Evolutionary conservation across 2,113 vertebrate genomes (phyloP), one percentile per base, ranked within the genome.

Genomic region (Verasper variegatus): DNA sequence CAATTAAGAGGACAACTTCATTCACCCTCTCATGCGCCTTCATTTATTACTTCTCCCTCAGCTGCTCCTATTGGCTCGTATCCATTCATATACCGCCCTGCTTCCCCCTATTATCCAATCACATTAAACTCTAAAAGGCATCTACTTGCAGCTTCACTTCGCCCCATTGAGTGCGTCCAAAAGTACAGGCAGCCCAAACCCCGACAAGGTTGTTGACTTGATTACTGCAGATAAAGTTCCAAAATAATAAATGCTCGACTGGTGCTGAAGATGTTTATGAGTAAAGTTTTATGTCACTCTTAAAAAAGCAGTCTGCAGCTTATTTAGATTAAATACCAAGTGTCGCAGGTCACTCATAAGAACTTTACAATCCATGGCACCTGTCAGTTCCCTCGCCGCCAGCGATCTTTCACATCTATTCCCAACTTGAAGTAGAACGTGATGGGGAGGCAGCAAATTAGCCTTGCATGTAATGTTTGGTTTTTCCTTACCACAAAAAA

Each of bases 51-150:
- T 37, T 71, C 58, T 17, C 49, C n/a, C 55, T 37, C 64, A 21
- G 63, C 68, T 74, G 75, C 81, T 56, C 54, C 61, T 81, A 66
- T 68, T 84, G 83, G 71, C 81, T 78, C 14, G 1, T 40, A 37
- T 59, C 66, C 66, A 75, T 54, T 71, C 65, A 66, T 60, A 52
- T 52, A 35, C 64, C 68, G 57, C 24, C 3, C 35, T 56, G 40
- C 47, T 64, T 63, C 26, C 65, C n/a, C 66, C 47, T 74, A 35
- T 64, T 73, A 76, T 51, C 14, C 40, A 37, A 65, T 60, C 24
- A 37, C 60, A 35, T 78, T 73, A 69, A 73, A 73, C 75, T 64
- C 37, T n/a, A 47, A 26, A 18, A 31, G 47, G 61, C 55, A 71
- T 15, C 57, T 61, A 10, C 51, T 12, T 2, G 42, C 20, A 65